Evolutionary conservation across 2,888 invertebrate genomes (phyloP), one percentile per base, ranked within the genome.

Genomic region (Notocelia uddmanniana): DNA sequence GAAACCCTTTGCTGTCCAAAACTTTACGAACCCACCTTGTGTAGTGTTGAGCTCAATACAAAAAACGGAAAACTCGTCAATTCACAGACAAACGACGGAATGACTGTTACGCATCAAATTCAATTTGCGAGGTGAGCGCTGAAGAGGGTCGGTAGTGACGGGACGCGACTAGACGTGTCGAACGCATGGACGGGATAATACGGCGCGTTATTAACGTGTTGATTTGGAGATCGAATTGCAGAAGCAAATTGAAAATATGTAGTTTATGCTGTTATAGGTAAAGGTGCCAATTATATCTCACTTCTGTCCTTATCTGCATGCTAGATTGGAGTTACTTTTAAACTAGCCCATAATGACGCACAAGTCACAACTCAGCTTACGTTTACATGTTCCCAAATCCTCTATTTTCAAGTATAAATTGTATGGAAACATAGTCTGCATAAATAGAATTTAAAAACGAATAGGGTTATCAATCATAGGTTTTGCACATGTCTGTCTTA

Each of bases 111-210:
- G 86, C 89, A 90, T 92, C 90, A 90, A 92, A 92, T 92, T 92
- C 91, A 93, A 93, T 93, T 92, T 92, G 89, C 83, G 85, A 88
- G 87, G 88, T 85, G 91, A 83, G 85, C 85, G 90, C 89, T 91
- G 92, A 91, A 87, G 89, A 90, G 89, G 91, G 92, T 90, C 84
- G 83, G 60, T 18, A 23, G 63, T 19, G 64, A 58, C 58, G 55
- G 54, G 34, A 52, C 55, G 21, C 15, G 63, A 50, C 23, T 34
- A n/a, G 60, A 68, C 55, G 64, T 45, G 62, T 68, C 63, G 41
- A 21, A 64, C 54, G 59, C 57, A 64, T 54, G 52, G 60, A 31
- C 60, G 54, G 9, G 19, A 45, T 57, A 57, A 66, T 34, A 26
- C 41, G 66, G 9, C 26, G 57, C 41, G 60, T 41, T 68, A 54